Evolutionary conservation across 2,113 vertebrate species (phyloP), one percentile per base, ranked within the genome.

Genomic region (Siniperca knerii): DNA sequence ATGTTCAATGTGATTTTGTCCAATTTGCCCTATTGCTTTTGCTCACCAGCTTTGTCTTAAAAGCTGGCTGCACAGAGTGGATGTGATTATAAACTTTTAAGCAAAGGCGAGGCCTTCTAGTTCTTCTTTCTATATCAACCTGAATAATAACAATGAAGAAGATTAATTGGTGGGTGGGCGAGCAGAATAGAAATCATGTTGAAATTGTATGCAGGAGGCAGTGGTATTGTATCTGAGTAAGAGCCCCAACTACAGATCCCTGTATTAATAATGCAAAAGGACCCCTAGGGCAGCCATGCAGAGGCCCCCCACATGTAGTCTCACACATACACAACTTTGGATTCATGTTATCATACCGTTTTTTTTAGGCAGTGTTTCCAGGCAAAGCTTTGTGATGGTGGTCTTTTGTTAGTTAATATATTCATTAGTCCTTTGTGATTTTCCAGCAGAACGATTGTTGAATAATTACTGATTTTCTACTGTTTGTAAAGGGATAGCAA

Each of bases 221-320:
- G 77, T 76, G 76, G 77, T 93, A 89, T 94, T 92, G 89, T 92
- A 91, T 93, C 77, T 90, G 85, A 93, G 85, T 87, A 83, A 69
- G 76, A 91, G 69, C 82, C 71, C 77, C 68, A 88, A 88, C 86
- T 81, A 91, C 91, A 92, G 68, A 93, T 86, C 83, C 82, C 83
- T 77, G 58, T 89, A 92, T 95, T 93, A 95, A 95, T 95, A 94
- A 94, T 95, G 87, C 92, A 95, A 75, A 29, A 91, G 87, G 87
- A 90, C 89, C 93, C 89, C 72, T 79, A 83, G 91, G 92, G 92
- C 93, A 90, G 83, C 69, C 81, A 89, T 92, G 89, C 89, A 86
- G 84, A 87, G 64, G 13, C 50, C 62, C n/a, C 73, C 29, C 55
- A 66, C 78, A 73, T 60, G 65, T 40, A 60, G 70, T 58, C 66